phyloP scores from a whole-genome alignment of 2,888 invertebrate species.

The Nezara viridula region DNA sequence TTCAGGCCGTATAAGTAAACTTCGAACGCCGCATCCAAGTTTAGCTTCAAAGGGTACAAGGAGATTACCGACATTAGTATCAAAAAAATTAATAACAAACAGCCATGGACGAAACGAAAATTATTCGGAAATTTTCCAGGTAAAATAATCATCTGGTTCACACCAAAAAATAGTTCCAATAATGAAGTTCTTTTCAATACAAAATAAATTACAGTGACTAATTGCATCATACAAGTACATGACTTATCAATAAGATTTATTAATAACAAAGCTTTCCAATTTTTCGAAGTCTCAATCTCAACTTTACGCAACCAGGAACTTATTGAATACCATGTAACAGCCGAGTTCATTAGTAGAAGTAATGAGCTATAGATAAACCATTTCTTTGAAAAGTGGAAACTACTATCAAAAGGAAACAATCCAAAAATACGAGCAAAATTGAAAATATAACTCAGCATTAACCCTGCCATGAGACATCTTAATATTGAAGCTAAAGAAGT shows the following conservation, averaged over 20 bases:
- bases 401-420: not conserved
- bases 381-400: not conserved
- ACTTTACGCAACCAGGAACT: rapidly evolving
- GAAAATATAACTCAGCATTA: not conserved
- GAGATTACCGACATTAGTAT: not conserved
- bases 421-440: not conserved
- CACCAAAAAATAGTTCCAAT: not conserved
- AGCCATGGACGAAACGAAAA: not conserved
- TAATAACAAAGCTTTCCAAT: not conserved
- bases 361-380: not conserved
- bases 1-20: too few species aligned
- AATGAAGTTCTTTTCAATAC: not conserved
- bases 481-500: not conserved
- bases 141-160: not conserved
- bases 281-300: rapidly evolving
- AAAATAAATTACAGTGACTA: not conserved
- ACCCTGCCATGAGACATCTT: not conserved
- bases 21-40: too few species aligned
- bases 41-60: too few species aligned
- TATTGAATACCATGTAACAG: too few species aligned
- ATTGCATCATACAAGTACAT: not conserved
- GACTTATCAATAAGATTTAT: not conserved
- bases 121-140: not conserved
- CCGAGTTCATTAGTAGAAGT: not conserved
- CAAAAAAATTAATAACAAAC: not conserved